Percentiles rank a stretch among this genome's conserved stretches.
Evolutionary conservation across 1,140 invertebrate species (phyloP).

Genomic region (Hyposmocoma kahamanoa): DNA sequence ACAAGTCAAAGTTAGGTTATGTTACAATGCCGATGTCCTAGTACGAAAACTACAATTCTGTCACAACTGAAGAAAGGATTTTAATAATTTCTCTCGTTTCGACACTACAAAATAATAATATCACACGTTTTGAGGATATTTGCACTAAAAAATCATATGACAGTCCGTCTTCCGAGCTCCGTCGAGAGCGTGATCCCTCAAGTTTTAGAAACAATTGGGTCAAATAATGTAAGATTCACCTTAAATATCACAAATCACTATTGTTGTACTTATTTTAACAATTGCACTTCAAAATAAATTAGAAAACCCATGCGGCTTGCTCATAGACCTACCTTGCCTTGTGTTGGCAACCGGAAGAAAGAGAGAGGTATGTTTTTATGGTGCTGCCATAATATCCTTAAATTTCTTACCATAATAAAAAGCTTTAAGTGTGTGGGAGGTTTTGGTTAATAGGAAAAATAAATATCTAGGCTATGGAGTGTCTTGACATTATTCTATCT

Average conservation of each 20-base stretch:
- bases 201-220: too few species aligned
- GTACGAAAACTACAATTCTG: too few species aligned
- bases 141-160: too few species aligned
- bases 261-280: slow-evolving; percentile 5
- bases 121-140: not conserved
- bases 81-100: too few species aligned
- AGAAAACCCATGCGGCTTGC: slow-evolving; percentile 50
- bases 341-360: slow-evolving; percentile 65
- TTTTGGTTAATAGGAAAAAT: too few species aligned
- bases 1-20: too few species aligned
- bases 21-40: too few species aligned
- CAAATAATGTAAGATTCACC: slow-evolving; percentile 15
- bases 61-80: too few species aligned
- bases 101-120: not conserved
- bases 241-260: slow-evolving; percentile 8
- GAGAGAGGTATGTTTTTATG: slow-evolving; percentile 31
- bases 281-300: slow-evolving; percentile 5
- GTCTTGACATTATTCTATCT: too few species aligned
- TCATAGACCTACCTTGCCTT: slow-evolving; percentile 61
- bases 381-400: slow-evolving; percentile 14
- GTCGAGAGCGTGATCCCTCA: too few species aligned
- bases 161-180: too few species aligned
- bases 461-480: not conserved
- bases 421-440: too few species aligned
- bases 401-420: not conserved